phyloP scores from a whole-genome alignment of 2,888 invertebrate species.

The Argyra leucocephala region DNA sequence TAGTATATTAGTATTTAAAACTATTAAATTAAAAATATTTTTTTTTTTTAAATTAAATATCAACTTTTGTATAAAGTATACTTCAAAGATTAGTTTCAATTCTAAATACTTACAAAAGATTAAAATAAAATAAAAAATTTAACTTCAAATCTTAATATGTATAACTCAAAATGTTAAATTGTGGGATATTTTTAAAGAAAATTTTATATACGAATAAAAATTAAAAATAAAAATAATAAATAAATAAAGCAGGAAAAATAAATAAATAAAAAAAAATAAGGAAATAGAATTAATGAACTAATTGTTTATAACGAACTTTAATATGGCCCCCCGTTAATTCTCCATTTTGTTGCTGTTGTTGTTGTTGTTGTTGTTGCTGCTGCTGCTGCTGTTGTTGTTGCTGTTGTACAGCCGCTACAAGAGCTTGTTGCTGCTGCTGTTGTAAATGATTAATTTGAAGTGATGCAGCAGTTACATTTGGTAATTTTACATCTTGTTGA shows the following conservation, averaged over 20 bases:
- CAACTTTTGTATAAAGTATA: too few relatives aligned
- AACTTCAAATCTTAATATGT: too few relatives aligned
- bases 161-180: too few relatives aligned
- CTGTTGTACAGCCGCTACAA: conserved; percentile 14
- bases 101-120: too few relatives aligned
- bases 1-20: too few relatives aligned
- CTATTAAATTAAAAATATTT: too few relatives aligned
- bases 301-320: conserved; percentile 37
- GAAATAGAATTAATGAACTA: not conserved
- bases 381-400: conserved; percentile 26
- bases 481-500: conserved; percentile 37
- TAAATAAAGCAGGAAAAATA: not conserved
- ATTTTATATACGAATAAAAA: not conserved
- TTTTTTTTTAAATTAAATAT: too few relatives aligned
- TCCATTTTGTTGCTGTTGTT: conserved; percentile 27
- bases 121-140: too few relatives aligned
- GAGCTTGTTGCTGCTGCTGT: conserved; percentile 20
- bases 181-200: too few relatives aligned
- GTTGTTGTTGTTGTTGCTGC: conserved; percentile 26
- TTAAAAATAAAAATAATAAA: not conserved
- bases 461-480: conserved; percentile 32
- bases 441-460: conserved; percentile 25
- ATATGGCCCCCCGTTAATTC: conserved; percentile 32
- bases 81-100: too few relatives aligned
- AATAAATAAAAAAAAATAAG: not conserved